Conservation (phyloP, 1,140 invertebrate genomes). For the Tetragonula clypearis region DNA sequence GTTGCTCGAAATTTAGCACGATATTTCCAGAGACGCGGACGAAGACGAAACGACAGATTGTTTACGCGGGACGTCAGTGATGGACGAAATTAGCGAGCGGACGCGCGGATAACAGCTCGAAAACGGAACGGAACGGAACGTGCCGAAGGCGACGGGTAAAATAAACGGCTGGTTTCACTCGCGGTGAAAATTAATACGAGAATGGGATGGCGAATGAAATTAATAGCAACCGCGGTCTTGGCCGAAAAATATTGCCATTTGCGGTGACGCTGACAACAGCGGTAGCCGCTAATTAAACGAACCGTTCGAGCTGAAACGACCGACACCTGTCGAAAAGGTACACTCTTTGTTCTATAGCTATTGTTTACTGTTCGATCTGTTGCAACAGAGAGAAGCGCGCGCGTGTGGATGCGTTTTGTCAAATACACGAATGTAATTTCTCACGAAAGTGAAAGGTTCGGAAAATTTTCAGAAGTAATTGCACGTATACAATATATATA, state of each 20-base stretch:
- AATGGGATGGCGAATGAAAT: constrained; percentile 11
- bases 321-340: not conserved
- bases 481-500: no score
- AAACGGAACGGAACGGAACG: no score
- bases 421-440: no score
- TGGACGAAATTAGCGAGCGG: constrained; percentile 5
- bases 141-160: not conserved
- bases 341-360: no score
- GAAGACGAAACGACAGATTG: not conserved
- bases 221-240: constrained; percentile 5
- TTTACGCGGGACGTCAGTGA: not conserved
- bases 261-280: not conserved
- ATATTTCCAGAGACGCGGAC: not conserved
- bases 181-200: constrained; percentile 17
- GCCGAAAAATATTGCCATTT: constrained; percentile 10
- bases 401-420: no score
- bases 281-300: not conserved
- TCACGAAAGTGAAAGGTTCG: no score
- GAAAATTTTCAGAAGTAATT: no score
- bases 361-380: not conserved
- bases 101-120: not conserved
- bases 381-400: not conserved
- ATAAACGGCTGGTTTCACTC: not conserved
- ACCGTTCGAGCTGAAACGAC: not conserved
- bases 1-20: not conserved